Conservation (phyloP, 2,888 invertebrate species). For the Synergus japonicus region DNA sequence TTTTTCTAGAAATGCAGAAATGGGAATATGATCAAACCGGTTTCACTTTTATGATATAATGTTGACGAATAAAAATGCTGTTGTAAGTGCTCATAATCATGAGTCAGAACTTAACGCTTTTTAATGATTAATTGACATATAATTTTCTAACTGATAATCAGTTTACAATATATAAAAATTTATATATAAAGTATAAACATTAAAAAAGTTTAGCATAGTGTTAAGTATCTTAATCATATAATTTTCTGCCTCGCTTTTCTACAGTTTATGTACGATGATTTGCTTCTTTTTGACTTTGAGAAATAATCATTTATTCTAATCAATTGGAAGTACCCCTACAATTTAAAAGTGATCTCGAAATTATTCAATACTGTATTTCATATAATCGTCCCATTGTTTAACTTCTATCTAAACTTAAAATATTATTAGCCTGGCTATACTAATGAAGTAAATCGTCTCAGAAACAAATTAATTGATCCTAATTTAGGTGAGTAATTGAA, state of each 20-base stretch:
- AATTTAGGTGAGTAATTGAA: constrained; percentile 1
- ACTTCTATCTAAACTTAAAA: neutral
- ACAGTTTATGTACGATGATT: neutral
- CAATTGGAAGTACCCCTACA: neutral
- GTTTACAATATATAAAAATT: neutral
- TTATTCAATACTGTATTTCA: neutral
- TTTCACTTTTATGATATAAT: neutral
- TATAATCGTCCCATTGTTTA: neutral
- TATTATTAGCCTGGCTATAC: neutral
- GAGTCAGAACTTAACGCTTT: neutral
- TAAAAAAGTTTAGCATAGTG: neutral
- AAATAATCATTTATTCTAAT: neutral
- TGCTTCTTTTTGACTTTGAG: neutral
- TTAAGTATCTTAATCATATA: neutral
- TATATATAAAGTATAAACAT: neutral
- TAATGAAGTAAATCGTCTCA: neutral
- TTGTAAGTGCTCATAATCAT: neutral
- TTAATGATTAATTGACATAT: neutral
- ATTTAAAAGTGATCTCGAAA: neutral
- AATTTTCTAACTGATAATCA: neutral
- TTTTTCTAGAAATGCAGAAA: constrained; percentile 10
- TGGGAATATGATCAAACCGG: neutral
- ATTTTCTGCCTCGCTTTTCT: neutral
- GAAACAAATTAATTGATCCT: constrained; percentile 19
- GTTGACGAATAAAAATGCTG: constrained; percentile 1